Conservation (phyloP, 2,113 vertebrate species). For the Nasalis larvatus region DNA sequence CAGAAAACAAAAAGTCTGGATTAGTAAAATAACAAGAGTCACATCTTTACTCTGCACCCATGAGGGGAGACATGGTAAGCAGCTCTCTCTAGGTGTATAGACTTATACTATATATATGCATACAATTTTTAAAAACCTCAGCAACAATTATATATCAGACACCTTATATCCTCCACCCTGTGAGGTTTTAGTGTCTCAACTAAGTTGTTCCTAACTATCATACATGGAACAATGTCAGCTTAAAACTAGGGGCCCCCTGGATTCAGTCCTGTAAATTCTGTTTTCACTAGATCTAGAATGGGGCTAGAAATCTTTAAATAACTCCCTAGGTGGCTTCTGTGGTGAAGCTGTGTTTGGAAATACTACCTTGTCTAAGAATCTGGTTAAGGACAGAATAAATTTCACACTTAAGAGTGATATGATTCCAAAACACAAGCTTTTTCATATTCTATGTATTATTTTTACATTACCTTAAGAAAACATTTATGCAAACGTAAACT, state of each 20-base stretch:
- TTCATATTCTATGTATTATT: background rate
- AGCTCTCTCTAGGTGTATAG: background rate
- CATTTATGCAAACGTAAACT: background rate
- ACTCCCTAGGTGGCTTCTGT: background rate
- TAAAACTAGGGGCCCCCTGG: background rate
- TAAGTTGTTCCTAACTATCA: background rate
- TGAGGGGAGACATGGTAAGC: background rate
- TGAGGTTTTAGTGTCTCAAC: background rate
- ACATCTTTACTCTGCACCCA: background rate
- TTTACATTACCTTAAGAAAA: constrained; percentile 19
- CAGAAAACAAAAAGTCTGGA: background rate
- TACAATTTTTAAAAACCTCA: background rate
- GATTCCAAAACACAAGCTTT: constrained; percentile 5
- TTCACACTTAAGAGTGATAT: background rate
- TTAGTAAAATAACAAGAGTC: background rate
- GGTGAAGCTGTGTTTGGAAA: background rate
- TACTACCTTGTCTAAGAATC: background rate
- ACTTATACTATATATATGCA: background rate
- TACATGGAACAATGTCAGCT: background rate
- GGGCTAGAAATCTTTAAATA: background rate
- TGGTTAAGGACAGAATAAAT: background rate
- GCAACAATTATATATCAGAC: background rate
- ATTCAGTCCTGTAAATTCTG: background rate
- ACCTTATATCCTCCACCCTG: background rate
- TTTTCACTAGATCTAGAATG: background rate